Evolutionary conservation across 2,888 invertebrate genomes (phyloP), one percentile per base, ranked within the genome.

Genomic region (Leptinotarsa rubiginosa): DNA sequence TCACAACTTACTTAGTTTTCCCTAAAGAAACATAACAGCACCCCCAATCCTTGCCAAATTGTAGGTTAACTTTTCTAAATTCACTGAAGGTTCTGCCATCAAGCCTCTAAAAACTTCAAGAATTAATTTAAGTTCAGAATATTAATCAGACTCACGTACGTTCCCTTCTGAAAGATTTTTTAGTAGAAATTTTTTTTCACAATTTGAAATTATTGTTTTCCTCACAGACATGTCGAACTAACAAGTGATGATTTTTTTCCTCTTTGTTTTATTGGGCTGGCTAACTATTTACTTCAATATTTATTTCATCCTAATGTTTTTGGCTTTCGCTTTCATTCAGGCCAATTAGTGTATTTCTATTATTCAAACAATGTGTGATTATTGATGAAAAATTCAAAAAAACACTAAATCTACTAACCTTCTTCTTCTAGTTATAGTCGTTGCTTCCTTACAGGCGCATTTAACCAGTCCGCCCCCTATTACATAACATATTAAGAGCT

Each of bases 1-100:
- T 16, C 5, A 59, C 56, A 54, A 70, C 87, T 85, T 89, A 94
- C 94, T 90, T 92, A 10, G 96, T 96, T 87, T 94, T 93, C 67
- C 96, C 96, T 73, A 96, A 87, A 10, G 92, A 90, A 12, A 95
- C 95, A 78, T 93, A 89, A 82, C 94, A 96, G 80, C 93, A 93
- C 56, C 96, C 96, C 91, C 93, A 96, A 79, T 94, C 94, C n/a
- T 92, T 91, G 20, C 96, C 96, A 87, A 95, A 96, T 79, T 92
- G 89, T 75, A 96, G 93, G 81, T 91, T 89, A 18, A 95, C 86
- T 47, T 91, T 89, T 79, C 96, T 90, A 78, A 93, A 93, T 86
- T 96, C 95, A 81, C 93, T 90, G 77, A 93, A 91, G 80, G 89
- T 90, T 83, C 96, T 90, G 3, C 95, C 95, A 89, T 96, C 96